These are phyloP conservation scores for Diuraphis noxia DNA, from an alignment of 1,140 invertebrate genomes.

Conservation along the genomic window DNA sequence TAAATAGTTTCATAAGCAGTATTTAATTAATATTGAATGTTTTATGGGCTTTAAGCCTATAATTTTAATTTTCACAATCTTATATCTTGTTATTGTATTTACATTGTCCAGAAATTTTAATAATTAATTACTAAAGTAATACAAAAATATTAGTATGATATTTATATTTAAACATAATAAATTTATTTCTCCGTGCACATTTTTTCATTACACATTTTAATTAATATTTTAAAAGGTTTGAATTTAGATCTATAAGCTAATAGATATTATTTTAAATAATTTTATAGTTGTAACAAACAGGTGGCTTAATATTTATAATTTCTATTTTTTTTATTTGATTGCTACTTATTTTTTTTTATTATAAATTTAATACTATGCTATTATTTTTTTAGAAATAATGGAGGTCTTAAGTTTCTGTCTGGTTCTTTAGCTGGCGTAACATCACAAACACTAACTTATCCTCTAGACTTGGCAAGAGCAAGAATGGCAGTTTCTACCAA, in stretches of 20 bases:
- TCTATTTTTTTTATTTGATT: not conserved
- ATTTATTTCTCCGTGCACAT: not conserved
- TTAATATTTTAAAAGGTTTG: not conserved
- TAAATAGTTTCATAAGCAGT: not conserved
- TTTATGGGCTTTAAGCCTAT: not conserved
- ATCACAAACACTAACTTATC: slow-evolving; percentile 92
- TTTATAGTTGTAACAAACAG: not conserved
- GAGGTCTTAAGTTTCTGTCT: slow-evolving; percentile 72
- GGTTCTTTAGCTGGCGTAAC: slow-evolving; percentile 93
- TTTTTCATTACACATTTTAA: not conserved
- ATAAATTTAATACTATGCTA: no score
- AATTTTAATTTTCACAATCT: not conserved
- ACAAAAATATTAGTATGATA: not conserved
- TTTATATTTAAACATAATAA: not conserved
- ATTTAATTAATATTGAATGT: not conserved
- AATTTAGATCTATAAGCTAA: not conserved
- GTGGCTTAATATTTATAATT: not conserved
- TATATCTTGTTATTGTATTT: not conserved
- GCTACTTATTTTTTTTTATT: not conserved
- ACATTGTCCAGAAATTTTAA: not conserved
- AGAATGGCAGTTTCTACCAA: slow-evolving; percentile 93
- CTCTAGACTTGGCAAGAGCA: slow-evolving; percentile 94
- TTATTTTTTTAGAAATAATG: slow-evolving; percentile 40
- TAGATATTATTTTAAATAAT: not conserved
- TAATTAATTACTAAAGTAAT: not conserved